Conservation (phyloP, 2,888 invertebrate species). For the Blastobasis adustella region DNA sequence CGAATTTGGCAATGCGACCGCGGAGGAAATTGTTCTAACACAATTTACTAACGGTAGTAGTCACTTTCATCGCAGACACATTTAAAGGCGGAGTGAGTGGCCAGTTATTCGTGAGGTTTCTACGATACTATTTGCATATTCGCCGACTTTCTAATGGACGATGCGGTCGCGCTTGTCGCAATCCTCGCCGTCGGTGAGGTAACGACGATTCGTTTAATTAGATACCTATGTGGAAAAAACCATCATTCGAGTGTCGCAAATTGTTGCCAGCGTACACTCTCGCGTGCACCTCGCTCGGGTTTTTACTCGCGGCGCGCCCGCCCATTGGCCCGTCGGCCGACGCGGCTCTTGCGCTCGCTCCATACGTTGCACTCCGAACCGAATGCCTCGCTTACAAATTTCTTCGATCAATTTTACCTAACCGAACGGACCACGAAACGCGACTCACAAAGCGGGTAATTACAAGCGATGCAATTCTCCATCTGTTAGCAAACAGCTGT, state of each 20-base stretch:
- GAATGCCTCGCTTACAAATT: slow-evolving; percentile 46
- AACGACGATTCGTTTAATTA: slow-evolving; percentile 70
- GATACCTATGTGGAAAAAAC: slow-evolving; percentile 43
- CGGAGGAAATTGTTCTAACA: slow-evolving; percentile 61
- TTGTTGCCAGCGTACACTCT: slow-evolving; percentile 48
- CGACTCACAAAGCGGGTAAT: slow-evolving; percentile 24
- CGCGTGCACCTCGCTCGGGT: slow-evolving; percentile 37
- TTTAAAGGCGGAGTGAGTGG: slow-evolving; percentile 71
- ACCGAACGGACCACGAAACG: slow-evolving; percentile 34
- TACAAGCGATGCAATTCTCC: slow-evolving; percentile 32
- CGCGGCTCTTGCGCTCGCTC: slow-evolving; percentile 23
- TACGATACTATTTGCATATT: slow-evolving; percentile 75
- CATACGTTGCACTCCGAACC: slow-evolving; percentile 47
- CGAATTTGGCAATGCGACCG: slow-evolving; percentile 43
- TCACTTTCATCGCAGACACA: slow-evolving; percentile 73
- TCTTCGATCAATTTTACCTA: slow-evolving; percentile 35
- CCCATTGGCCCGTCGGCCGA: slow-evolving; percentile 29
- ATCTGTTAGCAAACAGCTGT: slow-evolving; percentile 25
- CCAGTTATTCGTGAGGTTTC: slow-evolving; percentile 74
- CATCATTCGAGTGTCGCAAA: slow-evolving; percentile 48
- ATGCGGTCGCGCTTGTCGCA: slow-evolving; percentile 71
- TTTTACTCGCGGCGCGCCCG: slow-evolving; percentile 35
- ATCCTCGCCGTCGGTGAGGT: slow-evolving; percentile 66
- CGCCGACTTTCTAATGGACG: slow-evolving; percentile 74
- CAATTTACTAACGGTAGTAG: slow-evolving; percentile 68